Base-by-base conservation (phyloP, 2,888 invertebrate species). In the Epirrhoe tristata region DNA sequence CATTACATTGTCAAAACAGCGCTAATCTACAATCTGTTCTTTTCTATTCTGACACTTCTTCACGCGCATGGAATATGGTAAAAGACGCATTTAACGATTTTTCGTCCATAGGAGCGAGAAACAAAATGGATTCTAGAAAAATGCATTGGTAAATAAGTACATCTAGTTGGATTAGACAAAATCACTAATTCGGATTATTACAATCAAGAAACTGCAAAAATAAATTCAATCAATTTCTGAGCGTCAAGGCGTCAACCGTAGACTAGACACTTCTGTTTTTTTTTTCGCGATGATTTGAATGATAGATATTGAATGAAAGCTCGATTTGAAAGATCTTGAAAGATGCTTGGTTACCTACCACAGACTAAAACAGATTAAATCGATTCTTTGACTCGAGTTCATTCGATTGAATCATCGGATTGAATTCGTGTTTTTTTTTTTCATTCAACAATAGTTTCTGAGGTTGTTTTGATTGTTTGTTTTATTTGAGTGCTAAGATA, bases 61-160 rank as follows among this genome's bases (percentile, higher is more conserved):
- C 84, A 87, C 84, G 89, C 91, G 87, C 91, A 91, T 90, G 90
- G 86, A 87, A 84, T 87, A 87, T 81, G 82, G 79, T 89, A 88
- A 81, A 84, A 85, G 83, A 87, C 87, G 86, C 85, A 86, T 86
- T 75, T 79, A 80, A 74, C 77, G 76, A 78, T 78, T 75, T 77
- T 81, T 60, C 70, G 70, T 76, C 74, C 72, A 76, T 73, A 70
- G 74, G 71, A 74, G 74, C 58, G 65, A 68, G 61, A 63, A 56
- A 68, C 66, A 74, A 73, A 77, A 77, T 64, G 69, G 67, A 73
- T 74, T 73, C 63, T 71, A 69, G 71, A 71, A 67, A 66, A 76
- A 85, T 77, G 77, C 86, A 89, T 90, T 87, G 79, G 82, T 81
- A 78, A 51, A 0, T 16, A 48, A 24, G 12, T 34, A 48, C 46